Conservation (phyloP, 2,113 vertebrate genomes). For the Ictalurus furcatus region DNA sequence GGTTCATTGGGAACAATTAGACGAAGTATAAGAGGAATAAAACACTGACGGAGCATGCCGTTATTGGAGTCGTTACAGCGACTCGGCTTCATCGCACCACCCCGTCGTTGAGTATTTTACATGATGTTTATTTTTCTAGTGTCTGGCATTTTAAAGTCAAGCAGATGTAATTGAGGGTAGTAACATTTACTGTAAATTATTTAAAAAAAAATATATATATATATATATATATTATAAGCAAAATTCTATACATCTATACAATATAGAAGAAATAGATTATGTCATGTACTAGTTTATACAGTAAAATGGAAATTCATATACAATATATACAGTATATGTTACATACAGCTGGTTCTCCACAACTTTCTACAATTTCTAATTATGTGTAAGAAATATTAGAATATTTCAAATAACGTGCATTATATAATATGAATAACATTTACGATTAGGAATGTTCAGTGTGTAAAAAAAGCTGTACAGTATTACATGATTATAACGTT, state of each 20-base stretch:
- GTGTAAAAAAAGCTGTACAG: background rate
- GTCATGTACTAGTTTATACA: background rate
- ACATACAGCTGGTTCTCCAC: background rate
- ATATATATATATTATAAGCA: background rate
- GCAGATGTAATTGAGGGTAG: background rate
- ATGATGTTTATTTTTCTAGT: background rate
- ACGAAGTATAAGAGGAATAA: background rate
- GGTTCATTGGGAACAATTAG: no score
- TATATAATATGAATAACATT: background rate
- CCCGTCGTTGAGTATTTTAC: no score
- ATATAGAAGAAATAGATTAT: background rate
- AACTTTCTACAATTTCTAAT: background rate
- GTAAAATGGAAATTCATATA: background rate
- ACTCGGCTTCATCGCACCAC: no score
- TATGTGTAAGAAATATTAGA: background rate
- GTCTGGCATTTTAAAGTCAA: background rate
- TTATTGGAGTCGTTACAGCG: background rate
- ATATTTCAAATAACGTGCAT: background rate
- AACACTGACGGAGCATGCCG: background rate
- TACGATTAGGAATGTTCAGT: background rate
- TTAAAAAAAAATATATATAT: no score
- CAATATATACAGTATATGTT: background rate
- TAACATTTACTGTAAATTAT: background rate
- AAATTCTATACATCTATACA: background rate
- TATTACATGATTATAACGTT: background rate